Evolutionary conservation across 2,888 invertebrate species (phyloP).

Genomic region (Argyresthia goedartella): DNA sequence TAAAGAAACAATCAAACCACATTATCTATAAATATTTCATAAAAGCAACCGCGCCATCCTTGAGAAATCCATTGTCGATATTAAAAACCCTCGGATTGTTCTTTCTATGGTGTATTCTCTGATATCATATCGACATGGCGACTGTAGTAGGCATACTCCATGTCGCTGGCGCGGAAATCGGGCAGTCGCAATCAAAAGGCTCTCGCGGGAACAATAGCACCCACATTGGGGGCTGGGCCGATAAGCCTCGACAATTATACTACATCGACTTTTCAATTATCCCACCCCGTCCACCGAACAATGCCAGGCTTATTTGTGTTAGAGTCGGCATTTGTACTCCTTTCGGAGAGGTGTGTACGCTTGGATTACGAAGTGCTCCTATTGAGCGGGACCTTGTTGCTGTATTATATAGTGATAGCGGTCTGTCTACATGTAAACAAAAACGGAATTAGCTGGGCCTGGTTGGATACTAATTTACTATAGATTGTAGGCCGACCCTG

Average conservation of each 20-base stretch:
- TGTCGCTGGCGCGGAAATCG: constrained; percentile 51
- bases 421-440: too few relatives aligned
- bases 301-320: constrained; percentile 66
- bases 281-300: constrained; percentile 58
- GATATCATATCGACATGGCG: constrained; percentile 26
- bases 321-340: constrained; percentile 60
- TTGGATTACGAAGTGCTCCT: background rate
- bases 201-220: constrained; percentile 66
- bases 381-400: constrained; percentile 7
- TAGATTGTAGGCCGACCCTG: too few relatives aligned
- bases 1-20: too few relatives aligned
- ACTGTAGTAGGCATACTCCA: constrained; percentile 66
- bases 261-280: constrained; percentile 72
- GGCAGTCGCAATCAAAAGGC: constrained; percentile 64
- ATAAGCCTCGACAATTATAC: constrained; percentile 70
- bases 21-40: too few relatives aligned
- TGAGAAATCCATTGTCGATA: too few relatives aligned
- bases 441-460: too few relatives aligned
- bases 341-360: constrained; percentile 24
- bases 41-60: too few relatives aligned
- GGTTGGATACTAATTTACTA: too few relatives aligned
- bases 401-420: background rate
- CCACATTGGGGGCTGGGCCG: constrained; percentile 63
- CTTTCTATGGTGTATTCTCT: too few relatives aligned
- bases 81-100: too few relatives aligned